A percentile compares a stretch with the other conserved stretches of the same genome.
Evolutionary conservation across 37 sponge, comb jelly and placozoan species (phyloP).

Genomic region (Spongilla lacustris): DNA sequence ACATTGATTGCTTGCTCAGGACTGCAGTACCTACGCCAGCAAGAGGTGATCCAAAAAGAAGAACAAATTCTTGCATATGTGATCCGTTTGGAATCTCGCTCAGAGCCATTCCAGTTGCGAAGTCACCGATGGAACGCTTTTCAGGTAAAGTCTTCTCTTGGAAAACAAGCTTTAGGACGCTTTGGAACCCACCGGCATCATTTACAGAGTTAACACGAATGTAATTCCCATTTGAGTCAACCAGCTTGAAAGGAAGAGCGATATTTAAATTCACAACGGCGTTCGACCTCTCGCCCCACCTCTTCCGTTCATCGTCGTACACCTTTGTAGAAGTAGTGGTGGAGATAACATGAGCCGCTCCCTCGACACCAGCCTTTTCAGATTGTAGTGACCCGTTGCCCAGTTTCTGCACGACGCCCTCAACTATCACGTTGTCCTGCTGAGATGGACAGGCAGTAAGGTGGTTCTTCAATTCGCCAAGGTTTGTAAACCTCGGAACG

Average conservation of each 20-base stretch:
- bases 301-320: slow-evolving; percentile 12
- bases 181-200: slow-evolving; percentile 52
- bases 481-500: slow-evolving; percentile 47
- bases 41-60: slow-evolving; percentile 48
- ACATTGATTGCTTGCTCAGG: background rate
- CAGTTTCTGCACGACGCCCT: slow-evolving; percentile 49
- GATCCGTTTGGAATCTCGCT: slow-evolving; percentile 69
- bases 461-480: slow-evolving; percentile 28
- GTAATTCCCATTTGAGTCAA: slow-evolving; percentile 30
- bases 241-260: slow-evolving; percentile 67
- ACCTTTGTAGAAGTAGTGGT: slow-evolving; percentile 65
- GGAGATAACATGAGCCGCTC: slow-evolving; percentile 67
- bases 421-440: slow-evolving; percentile 48
- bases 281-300: slow-evolving; percentile 51
- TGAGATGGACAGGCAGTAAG: slow-evolving; percentile 16
- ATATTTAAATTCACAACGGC: slow-evolving; percentile 47
- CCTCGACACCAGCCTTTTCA: slow-evolving; percentile 58
- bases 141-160: slow-evolving; percentile 57
- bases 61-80: slow-evolving; percentile 53
- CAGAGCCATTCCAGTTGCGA: slow-evolving; percentile 40
- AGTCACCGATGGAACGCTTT: slow-evolving; percentile 55
- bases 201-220: slow-evolving; percentile 47
- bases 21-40: slow-evolving; percentile 73
- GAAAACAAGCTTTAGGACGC: slow-evolving; percentile 46
- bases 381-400: slow-evolving; percentile 35